Evolutionary conservation across 2,113 vertebrate species (phyloP).

Genomic region (Crotalus viridis): DNA sequence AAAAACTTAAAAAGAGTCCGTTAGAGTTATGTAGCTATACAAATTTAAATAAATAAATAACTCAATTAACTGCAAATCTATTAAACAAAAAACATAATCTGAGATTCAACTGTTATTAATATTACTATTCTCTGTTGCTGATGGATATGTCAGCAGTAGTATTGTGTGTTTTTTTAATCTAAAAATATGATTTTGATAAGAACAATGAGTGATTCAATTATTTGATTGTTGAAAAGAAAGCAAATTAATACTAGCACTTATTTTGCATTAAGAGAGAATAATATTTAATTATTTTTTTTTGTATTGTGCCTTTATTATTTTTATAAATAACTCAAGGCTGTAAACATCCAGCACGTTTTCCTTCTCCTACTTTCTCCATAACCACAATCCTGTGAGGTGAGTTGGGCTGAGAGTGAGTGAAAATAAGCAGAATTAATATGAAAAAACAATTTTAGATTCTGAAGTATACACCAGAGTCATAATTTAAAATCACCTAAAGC

Average conservation of each 20-base stretch:
- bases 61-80: neutral
- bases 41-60: neutral
- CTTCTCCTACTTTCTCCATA: neutral
- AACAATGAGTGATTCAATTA: neutral
- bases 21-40: neutral
- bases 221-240: constrained; percentile 27
- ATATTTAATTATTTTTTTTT: neutral
- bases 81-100: neutral
- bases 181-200: constrained; percentile 12
- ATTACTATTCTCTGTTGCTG: neutral
- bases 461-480: neutral
- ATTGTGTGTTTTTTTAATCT: constrained; percentile 1
- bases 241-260: constrained; percentile 7
- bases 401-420: neutral
- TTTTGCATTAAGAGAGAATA: constrained; percentile 35
- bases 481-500: neutral
- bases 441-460: neutral
- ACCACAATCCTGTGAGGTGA: neutral
- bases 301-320: neutral
- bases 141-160: constrained; percentile 9
- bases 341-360: neutral
- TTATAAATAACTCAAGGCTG: neutral
- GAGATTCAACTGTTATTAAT: neutral
- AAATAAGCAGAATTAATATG: neutral
- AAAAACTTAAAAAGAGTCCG: neutral